Evolutionary conservation across 2,113 vertebrate species (phyloP), one percentile per base, ranked within the genome.

Genomic region (Eupsittula cactorum): DNA sequence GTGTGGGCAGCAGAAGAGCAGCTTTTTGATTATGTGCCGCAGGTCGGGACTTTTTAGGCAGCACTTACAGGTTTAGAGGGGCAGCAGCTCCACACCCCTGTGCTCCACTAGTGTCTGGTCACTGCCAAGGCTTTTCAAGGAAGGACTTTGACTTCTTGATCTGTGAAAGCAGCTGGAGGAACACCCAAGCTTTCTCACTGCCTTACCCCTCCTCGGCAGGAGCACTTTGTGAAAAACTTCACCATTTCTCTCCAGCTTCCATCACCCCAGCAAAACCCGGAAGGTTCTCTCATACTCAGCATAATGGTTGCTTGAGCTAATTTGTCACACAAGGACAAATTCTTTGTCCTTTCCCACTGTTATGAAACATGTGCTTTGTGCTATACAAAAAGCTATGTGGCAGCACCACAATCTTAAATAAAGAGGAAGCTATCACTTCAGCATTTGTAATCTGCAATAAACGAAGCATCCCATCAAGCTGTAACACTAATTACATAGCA

Each of bases 111-210:
- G 15, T 7, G 50, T 4, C 75, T 28, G 68, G 41, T 28, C 82
- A 57, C 70, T n/a, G 88, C 74, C 87, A 80, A 5, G 3, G 81
- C 83, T 94, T 77, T 93, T 64, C 92, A 29, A 94, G 89, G 90
- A 91, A 81, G 33, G 86, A 46, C 76, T 67, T 16, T 2, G 50
- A 29, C 70, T 69, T 19, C 44, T 18, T 92, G 91, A 96, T 73
- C 65, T 16, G 31, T 42, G 59, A 49, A 64, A 96, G 90, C 97
- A 95, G 95, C 94, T 92, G 91, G 41, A 94, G 47, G 47, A 87
- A 82, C 92, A 82, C 15, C 37, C 79, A 29, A 67, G 64, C 74
- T 71, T 67, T 52, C 5, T 9, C 7, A 6, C 62, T 86, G 81
- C 64, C 59, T 69, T 13, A 29, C 19, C 33, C 35, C 33, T 49